These are phyloP conservation scores for Scomberomorus guttatus DNA, from an alignment of 2,797 vertebrate genomes.

Conservation along the genomic window DNA sequence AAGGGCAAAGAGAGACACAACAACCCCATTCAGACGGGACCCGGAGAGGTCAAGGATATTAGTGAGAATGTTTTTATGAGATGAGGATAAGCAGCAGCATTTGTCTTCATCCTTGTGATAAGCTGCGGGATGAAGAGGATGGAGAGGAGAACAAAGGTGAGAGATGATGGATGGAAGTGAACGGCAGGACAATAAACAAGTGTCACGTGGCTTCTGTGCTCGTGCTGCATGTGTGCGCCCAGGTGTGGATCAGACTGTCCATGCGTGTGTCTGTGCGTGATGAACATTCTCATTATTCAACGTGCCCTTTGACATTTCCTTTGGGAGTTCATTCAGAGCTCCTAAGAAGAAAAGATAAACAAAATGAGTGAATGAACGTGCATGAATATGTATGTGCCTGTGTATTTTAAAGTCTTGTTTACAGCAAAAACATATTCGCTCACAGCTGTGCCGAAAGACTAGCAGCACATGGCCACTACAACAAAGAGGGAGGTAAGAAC, in stretches of 20 bases:
- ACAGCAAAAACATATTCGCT: neutral
- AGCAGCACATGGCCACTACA: neutral
- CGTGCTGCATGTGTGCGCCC: neutral
- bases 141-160: constrained; percentile 29
- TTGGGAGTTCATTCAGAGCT: neutral
- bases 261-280: neutral
- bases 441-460: constrained; percentile 21
- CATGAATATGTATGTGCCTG: neutral
- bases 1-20: neutral
- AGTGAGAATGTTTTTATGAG: neutral
- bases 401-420: constrained; percentile 27
- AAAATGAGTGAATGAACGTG: neutral
- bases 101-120: constrained; percentile 23
- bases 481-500: neutral
- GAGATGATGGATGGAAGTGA: constrained; percentile 43
- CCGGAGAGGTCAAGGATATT: constrained; percentile 8
- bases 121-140: constrained; percentile 5
- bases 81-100: constrained; percentile 30
- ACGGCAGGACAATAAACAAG: constrained; percentile 25
- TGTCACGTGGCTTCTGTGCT: constrained; percentile 25
- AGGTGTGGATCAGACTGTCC: neutral
- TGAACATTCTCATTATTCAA: constrained; percentile 33
- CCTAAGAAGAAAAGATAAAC: neutral
- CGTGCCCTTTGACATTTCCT: constrained; percentile 22
- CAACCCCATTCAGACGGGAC: neutral